phyloP scores from a whole-genome alignment of 2,888 invertebrate genomes.

The Stenoptilia bipunctidactyla region DNA sequence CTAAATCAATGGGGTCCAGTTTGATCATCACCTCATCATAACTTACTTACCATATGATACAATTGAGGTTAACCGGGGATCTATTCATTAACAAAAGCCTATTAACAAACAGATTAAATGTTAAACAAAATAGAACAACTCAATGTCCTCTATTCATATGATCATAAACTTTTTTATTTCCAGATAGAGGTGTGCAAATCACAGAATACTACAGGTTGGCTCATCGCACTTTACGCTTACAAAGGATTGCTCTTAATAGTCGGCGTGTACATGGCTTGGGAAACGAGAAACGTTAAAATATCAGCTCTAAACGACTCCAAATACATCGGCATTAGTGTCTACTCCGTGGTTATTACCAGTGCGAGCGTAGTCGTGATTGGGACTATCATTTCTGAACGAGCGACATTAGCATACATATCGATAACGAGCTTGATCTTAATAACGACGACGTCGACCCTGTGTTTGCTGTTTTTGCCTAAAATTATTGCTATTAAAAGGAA shows the following conservation, averaged over 20 bases:
- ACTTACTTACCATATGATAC: no score
- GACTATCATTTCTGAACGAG: conserved; percentile 87
- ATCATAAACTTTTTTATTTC: no score
- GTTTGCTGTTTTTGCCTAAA: conserved; percentile 90
- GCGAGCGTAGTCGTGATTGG: conserved; percentile 89
- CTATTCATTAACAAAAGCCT: no score
- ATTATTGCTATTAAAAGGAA: conserved; percentile 78
- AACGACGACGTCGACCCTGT: conserved; percentile 88
- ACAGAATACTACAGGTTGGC: conserved; percentile 89
- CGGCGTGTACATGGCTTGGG: conserved; percentile 97
- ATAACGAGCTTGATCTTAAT: conserved; percentile 86
- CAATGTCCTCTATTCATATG: no score
- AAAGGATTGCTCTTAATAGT: conserved; percentile 90
- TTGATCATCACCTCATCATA: no score
- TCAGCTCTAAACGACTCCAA: conserved; percentile 93
- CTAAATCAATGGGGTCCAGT: no score
- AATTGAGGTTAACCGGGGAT: no score
- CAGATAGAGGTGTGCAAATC: conserved; percentile 92
- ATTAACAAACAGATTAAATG: no score
- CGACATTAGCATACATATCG: conserved; percentile 84
- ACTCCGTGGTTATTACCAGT: conserved; percentile 90
- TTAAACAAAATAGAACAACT: no score
- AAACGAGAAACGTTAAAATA: conserved; percentile 92
- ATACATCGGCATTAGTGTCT: conserved; percentile 93
- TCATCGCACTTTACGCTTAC: conserved; percentile 91